Percentiles rank a stretch among this genome's conserved stretches.
These are phyloP conservation scores for Acleris holmiana DNA, from an alignment of 2,888 invertebrate genomes.

Conservation along the genomic window DNA sequence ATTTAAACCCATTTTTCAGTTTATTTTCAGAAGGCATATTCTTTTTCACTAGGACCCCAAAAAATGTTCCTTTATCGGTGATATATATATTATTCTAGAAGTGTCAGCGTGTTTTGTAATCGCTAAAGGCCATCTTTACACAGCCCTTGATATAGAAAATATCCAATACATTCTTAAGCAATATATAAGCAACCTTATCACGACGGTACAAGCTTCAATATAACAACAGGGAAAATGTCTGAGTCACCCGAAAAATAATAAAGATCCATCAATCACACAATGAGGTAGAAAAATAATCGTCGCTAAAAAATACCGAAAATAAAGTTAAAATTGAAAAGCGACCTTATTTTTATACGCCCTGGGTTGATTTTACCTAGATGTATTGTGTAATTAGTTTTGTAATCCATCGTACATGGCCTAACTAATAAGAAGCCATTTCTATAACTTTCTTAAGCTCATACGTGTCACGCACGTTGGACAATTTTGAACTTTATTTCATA, in stretches of 20 bases:
- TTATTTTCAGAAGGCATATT: too few relatives aligned
- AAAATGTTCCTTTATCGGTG: too few relatives aligned
- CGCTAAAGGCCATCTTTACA: too few relatives aligned
- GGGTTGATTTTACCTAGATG: not conserved
- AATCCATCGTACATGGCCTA: slow-evolving; percentile 20
- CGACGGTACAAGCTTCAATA: not conserved
- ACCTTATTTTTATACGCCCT: not conserved
- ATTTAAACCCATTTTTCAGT: too few relatives aligned
- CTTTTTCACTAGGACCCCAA: too few relatives aligned
- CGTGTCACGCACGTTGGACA: too few relatives aligned
- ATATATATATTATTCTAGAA: too few relatives aligned
- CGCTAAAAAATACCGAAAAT: not conserved
- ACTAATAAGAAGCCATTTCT: slow-evolving; percentile 17
- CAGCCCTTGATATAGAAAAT: too few relatives aligned
- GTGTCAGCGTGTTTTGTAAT: too few relatives aligned
- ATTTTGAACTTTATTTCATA: too few relatives aligned
- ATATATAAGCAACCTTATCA: not conserved
- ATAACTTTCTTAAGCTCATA: too few relatives aligned
- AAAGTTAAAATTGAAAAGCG: not conserved
- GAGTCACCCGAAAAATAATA: slow-evolving; percentile 22
- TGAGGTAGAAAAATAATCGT: slow-evolving; percentile 13
- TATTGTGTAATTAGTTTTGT: slow-evolving; percentile 13
- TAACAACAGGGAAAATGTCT: not conserved
- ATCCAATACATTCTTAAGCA: too few relatives aligned
- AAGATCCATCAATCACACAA: slow-evolving; percentile 22